phyloP scores from a whole-genome alignment of 2,888 invertebrate species.

The Cheilosia pagana region DNA sequence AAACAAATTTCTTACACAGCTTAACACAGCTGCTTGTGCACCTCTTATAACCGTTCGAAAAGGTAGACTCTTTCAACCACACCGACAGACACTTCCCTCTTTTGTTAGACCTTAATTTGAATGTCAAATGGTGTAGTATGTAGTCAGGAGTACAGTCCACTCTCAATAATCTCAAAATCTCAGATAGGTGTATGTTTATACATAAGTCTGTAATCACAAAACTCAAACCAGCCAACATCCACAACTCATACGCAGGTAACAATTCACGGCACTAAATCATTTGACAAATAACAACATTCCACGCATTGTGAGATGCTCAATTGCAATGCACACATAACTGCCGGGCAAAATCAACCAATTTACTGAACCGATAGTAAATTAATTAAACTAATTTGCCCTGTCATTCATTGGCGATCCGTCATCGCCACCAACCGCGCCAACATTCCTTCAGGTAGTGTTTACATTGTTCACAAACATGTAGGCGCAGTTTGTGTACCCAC shows the following conservation, averaged over 20 bases:
- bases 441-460: background rate
- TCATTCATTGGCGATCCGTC: slow-evolving; percentile 14
- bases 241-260: background rate
- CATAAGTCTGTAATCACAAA: no score
- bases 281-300: slow-evolving; percentile 39
- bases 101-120: no score
- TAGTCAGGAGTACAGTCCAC: no score
- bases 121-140: no score
- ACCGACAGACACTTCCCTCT: no score
- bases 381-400: slow-evolving; percentile 52
- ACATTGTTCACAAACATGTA: background rate
- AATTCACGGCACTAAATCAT: slow-evolving; percentile 33
- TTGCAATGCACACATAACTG: slow-evolving; percentile 44
- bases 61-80: no score
- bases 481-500: background rate
- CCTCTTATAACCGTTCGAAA: no score
- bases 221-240: background rate
- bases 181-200: no score
- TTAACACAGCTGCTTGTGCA: no score
- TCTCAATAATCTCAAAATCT: no score
- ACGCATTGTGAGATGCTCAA: slow-evolving; percentile 43
- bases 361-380: slow-evolving; percentile 47
- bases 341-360: slow-evolving; percentile 50
- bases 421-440: background rate
- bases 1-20: no score